Percentiles rank a stretch among this genome's conserved stretches.
phyloP scores from a whole-genome alignment of 1,140 invertebrate species.

The Rhizoglyphus robini region DNA sequence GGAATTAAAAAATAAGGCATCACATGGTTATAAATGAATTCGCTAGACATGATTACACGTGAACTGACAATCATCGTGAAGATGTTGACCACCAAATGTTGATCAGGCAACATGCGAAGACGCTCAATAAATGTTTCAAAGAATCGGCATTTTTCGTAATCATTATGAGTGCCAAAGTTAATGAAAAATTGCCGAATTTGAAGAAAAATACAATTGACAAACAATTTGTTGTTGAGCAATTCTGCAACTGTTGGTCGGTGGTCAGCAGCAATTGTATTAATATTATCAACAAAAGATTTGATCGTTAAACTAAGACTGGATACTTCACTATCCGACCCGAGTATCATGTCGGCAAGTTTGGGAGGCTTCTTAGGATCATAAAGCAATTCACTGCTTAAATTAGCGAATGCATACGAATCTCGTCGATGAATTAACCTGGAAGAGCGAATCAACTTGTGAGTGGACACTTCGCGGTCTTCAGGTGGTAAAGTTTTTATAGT shows the following conservation, averaged over 20 bases:
- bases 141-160: neutral
- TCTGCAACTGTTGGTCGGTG: neutral
- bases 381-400: slow-evolving; percentile 1
- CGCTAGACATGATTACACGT: slow-evolving; percentile 18
- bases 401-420: slow-evolving; percentile 13
- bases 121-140: slow-evolving; percentile 1
- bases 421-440: neutral
- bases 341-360: neutral
- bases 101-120: neutral
- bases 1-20: slow-evolving; percentile 20
- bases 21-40: neutral
- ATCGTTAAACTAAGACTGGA: neutral
- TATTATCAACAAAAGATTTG: neutral
- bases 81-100: slow-evolving; percentile 7
- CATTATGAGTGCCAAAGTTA: slow-evolving; percentile 13
- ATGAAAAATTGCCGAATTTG: slow-evolving; percentile 6
- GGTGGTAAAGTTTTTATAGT: slow-evolving; percentile 4
- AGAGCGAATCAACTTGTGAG: neutral
- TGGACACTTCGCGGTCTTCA: neutral
- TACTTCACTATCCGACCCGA: neutral
- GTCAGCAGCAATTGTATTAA: neutral
- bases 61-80: slow-evolving; percentile 17
- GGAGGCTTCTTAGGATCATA: neutral
- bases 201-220: slow-evolving; percentile 15
- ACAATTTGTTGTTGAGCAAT: slow-evolving; percentile 11